A percentile compares a stretch with the other conserved stretches of the same genome.
Conservation (phyloP, 1,140 invertebrate genomes). For the Cardiocondyla obscurior region DNA sequence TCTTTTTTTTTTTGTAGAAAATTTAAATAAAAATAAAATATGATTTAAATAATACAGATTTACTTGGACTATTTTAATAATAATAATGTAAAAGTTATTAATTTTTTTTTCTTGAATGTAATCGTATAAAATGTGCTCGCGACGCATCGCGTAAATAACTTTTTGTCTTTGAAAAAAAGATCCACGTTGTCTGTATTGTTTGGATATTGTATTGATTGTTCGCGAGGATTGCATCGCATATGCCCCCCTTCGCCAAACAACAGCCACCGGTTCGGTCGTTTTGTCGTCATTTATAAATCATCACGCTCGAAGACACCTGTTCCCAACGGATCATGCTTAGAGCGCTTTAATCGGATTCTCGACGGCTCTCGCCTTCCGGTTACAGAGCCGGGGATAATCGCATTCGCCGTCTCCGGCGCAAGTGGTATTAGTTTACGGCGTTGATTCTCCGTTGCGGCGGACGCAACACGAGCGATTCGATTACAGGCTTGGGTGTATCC, state of each 20-base stretch:
- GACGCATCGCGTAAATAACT: background rate
- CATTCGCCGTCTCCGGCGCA: slow-evolving; percentile 40
- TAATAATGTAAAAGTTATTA: no score
- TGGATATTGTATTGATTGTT: background rate
- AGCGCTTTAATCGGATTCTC: slow-evolving; percentile 51
- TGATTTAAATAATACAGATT: no score
- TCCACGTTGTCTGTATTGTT: background rate
- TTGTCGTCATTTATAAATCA: slow-evolving; percentile 58
- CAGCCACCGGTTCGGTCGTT: background rate
- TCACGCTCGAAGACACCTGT: slow-evolving; percentile 9
- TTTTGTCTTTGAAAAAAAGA: background rate
- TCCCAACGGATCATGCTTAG: slow-evolving; percentile 34
- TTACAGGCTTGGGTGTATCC: slow-evolving; percentile 41
- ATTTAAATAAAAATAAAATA: no score
- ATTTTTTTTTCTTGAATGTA: no score
- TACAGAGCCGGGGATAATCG: slow-evolving; percentile 50
- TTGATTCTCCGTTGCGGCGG: slow-evolving; percentile 14
- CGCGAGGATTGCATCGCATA: background rate
- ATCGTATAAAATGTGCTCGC: background rate
- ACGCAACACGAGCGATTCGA: slow-evolving; percentile 46
- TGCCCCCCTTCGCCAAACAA: slow-evolving; percentile 26
- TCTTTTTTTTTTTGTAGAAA: no score
- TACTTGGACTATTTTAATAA: no score
- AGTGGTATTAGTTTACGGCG: slow-evolving; percentile 50
- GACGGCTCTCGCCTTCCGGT: slow-evolving; percentile 51